Conservation (phyloP, 2,797 vertebrate genomes). For the Sebastes cheni region DNA sequence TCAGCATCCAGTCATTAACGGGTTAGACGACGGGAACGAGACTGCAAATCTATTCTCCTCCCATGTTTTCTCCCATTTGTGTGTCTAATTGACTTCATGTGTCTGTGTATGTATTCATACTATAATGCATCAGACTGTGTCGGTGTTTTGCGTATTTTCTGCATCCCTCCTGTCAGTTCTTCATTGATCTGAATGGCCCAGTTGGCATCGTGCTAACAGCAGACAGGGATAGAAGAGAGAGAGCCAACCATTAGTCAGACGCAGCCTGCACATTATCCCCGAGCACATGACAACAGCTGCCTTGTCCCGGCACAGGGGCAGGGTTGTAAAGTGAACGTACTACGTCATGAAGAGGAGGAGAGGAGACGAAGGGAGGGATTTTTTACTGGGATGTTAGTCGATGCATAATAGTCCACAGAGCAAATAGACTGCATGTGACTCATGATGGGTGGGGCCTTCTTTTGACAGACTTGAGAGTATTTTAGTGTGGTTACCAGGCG, state of each 20-base stretch:
- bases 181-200: constrained; percentile 63
- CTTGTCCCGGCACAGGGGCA: constrained; percentile 72
- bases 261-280: constrained; percentile 66
- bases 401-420: constrained; percentile 75
- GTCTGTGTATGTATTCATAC: not conserved
- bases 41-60: too few species aligned
- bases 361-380: constrained; percentile 58
- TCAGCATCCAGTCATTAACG: constrained; percentile 18
- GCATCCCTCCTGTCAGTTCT: constrained; percentile 38
- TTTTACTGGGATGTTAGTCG: constrained; percentile 70
- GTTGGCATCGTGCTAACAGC: constrained; percentile 63
- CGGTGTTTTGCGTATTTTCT: constrained; percentile 34
- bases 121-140: not conserved
- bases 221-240: constrained; percentile 55
- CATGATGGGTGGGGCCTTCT: constrained; percentile 71
- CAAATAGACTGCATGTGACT: constrained; percentile 70
- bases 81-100: not conserved
- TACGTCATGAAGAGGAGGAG: constrained; percentile 63
- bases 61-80: not conserved
- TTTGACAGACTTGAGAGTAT: constrained; percentile 55
- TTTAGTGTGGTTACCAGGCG: constrained; percentile 54
- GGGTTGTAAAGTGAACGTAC: constrained; percentile 50
- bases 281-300: constrained; percentile 78
- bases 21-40: constrained; percentile 28
- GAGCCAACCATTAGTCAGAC: constrained; percentile 67